A percentile compares a stretch with the other conserved stretches of the same genome.
Conservation (phyloP, 2,113 vertebrate genomes). For the Excalfactoria chinensis region DNA sequence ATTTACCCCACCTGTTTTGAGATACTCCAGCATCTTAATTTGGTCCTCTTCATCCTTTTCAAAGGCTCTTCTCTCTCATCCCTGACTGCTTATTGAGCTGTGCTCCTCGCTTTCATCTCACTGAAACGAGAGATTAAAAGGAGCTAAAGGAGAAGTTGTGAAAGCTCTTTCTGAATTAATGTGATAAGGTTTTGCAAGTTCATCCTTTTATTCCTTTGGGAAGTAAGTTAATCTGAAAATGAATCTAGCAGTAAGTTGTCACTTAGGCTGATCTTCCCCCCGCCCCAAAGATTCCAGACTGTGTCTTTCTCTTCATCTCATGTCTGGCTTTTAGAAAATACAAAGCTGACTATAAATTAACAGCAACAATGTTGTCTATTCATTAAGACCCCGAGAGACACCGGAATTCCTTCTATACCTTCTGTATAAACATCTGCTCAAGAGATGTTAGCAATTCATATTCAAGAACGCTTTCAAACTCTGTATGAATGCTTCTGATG, state of each 20-base stretch:
- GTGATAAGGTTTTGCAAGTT: not conserved
- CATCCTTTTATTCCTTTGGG: not conserved
- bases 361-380: not conserved
- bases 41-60: not conserved
- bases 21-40: not conserved
- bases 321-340: not conserved
- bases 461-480: not conserved
- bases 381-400: not conserved
- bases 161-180: not conserved
- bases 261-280: not conserved
- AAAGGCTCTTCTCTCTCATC: not conserved
- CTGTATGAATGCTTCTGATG: not conserved
- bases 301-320: not conserved
- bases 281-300: not conserved
- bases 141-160: not conserved
- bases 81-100: not conserved
- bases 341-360: not conserved
- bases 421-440: not conserved
- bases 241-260: not conserved
- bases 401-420: slow-evolving; percentile 14
- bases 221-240: not conserved
- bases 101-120: slow-evolving; percentile 2
- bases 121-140: not conserved
- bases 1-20: not conserved
- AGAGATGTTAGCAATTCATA: not conserved